Percentiles rank a stretch among this genome's conserved stretches.
These are phyloP conservation scores for Polymixis lichenea DNA, from an alignment of 2,888 invertebrate genomes.

Conservation along the genomic window DNA sequence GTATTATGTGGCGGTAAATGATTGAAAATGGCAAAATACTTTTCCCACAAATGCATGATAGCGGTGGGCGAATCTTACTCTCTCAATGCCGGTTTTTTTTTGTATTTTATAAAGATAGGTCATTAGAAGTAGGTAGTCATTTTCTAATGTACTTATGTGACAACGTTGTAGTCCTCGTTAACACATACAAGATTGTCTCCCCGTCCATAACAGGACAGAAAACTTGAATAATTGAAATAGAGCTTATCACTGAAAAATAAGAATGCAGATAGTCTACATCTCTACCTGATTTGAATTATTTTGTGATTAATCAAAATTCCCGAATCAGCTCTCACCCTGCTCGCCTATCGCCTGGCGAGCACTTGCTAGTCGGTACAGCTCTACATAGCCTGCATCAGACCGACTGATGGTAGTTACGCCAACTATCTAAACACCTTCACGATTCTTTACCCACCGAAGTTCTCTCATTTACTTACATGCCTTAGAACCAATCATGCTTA, in stretches of 20 bases:
- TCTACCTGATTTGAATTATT: background rate
- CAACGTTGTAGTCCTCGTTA: background rate
- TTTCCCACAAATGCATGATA: background rate
- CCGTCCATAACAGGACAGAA: background rate
- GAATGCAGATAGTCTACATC: background rate
- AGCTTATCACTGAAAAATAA: background rate
- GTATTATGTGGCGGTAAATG: background rate
- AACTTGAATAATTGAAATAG: background rate
- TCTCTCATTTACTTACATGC: too few species aligned
- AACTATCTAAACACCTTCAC: too few species aligned
- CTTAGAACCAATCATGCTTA: constrained; percentile 2
- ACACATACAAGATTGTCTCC: background rate
- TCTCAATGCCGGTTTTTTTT: background rate
- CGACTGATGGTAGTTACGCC: background rate
- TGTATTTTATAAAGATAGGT: background rate
- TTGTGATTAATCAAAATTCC: background rate
- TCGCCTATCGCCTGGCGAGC: too few species aligned
- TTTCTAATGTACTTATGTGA: background rate
- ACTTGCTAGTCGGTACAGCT: background rate
- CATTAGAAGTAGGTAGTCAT: too few species aligned
- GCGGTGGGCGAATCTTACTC: too few species aligned
- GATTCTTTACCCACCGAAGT: background rate
- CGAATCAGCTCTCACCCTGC: background rate
- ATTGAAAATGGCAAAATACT: background rate
- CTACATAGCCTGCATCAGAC: background rate